These are phyloP conservation scores for Caerostris extrusa DNA, from an alignment of 1,140 invertebrate species.

Conservation along the genomic window DNA sequence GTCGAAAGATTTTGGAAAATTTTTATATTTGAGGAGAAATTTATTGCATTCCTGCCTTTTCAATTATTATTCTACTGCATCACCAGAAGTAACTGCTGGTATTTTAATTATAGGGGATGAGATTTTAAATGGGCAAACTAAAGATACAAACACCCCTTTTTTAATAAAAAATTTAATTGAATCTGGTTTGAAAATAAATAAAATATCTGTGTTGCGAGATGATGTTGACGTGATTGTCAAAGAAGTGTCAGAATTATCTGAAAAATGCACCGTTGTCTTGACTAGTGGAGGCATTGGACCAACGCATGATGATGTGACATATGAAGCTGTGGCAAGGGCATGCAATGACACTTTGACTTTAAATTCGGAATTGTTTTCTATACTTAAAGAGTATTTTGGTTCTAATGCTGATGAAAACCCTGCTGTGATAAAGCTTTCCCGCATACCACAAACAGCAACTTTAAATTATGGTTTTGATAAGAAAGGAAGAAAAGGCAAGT, in stretches of 20 bases:
- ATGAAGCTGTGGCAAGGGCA: constrained; percentile 88
- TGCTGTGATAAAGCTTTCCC: constrained; percentile 52
- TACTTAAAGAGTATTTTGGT: constrained; percentile 50
- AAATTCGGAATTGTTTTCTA: constrained; percentile 80
- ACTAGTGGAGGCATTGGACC: constrained; percentile 92
- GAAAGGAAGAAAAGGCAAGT: constrained; percentile 78
- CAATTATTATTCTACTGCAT: not conserved
- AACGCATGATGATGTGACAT: constrained; percentile 94
- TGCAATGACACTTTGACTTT: constrained; percentile 85
- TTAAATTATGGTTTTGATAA: constrained; percentile 78
- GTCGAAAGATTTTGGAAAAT: not conserved
- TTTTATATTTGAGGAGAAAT: not conserved
- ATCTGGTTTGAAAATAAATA: constrained; percentile 86
- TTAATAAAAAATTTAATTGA: constrained; percentile 86
- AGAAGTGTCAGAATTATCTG: constrained; percentile 87
- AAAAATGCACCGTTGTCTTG: constrained; percentile 86
- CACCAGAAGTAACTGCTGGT: constrained; percentile 77
- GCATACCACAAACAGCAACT: constrained; percentile 81
- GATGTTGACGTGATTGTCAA: constrained; percentile 86
- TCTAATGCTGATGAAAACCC: constrained; percentile 1
- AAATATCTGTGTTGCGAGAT: constrained; percentile 89
- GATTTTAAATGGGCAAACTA: constrained; percentile 89
- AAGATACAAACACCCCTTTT: constrained; percentile 89
- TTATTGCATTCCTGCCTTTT: not conserved
- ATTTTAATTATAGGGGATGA: constrained; percentile 90